These are phyloP conservation scores for Haliclona indistincta DNA, from an alignment of 37 sponge, comb jelly and placozoan genomes.

Conservation along the genomic window DNA sequence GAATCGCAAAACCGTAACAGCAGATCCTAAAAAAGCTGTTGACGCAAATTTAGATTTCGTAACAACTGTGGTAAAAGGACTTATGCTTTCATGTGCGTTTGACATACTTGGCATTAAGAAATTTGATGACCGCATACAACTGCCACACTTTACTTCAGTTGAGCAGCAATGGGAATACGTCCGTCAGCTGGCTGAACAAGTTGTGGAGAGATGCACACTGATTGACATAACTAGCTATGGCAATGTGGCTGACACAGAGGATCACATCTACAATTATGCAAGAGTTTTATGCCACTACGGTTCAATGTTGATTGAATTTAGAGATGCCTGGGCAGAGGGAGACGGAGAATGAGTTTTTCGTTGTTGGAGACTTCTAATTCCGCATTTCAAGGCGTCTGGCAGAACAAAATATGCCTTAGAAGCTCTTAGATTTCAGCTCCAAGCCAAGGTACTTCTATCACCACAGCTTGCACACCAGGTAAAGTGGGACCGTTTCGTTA, in stretches of 20 bases:
- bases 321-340: constrained; percentile 54
- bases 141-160: not conserved
- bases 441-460: constrained; percentile 1
- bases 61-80: constrained; percentile 27
- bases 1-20: not conserved
- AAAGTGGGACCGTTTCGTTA: constrained; percentile 42
- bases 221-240: constrained; percentile 5
- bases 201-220: constrained; percentile 8
- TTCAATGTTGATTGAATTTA: constrained; percentile 17
- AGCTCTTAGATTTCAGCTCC: constrained; percentile 34
- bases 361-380: constrained; percentile 45
- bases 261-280: constrained; percentile 29
- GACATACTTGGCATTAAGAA: constrained; percentile 1
- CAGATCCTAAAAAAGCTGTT: constrained; percentile 36
- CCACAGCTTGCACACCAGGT: constrained; percentile 35
- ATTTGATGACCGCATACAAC: not conserved
- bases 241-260: constrained; percentile 16
- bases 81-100: constrained; percentile 7
- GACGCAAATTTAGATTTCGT: constrained; percentile 39
- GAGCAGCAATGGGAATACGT: not conserved
- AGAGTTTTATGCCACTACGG: constrained; percentile 14
- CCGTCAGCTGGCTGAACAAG: not conserved
- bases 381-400: constrained; percentile 29
- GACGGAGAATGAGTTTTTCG: constrained; percentile 39
- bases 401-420: constrained; percentile 26